Base-by-base conservation (phyloP, 2,888 invertebrate species). In the Pterostichus niger region DNA sequence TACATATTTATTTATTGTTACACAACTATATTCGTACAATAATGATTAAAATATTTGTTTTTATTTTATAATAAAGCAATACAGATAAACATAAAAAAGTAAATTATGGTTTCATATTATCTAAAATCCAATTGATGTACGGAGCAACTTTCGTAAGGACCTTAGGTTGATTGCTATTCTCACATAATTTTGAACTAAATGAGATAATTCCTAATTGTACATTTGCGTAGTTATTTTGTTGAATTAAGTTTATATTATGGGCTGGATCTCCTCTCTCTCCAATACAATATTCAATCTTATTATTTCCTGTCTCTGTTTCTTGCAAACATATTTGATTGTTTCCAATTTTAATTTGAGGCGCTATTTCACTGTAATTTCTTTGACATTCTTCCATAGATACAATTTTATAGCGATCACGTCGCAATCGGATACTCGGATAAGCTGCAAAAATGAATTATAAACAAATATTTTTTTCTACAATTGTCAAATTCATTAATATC, bases 211-310 rank as follows among this genome's bases (percentile, higher is more conserved):
- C 56, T 9, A 56, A 24, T 10, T 56, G 56, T 10, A 56, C 17
- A 17, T 24, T 17, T 10, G n/a, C n/a, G n/a, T n/a, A n/a, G n/a
- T n/a, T n/a, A n/a, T n/a, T n/a, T n/a, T 56, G 17, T 7, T 56
- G 5, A 15, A 15, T 10, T 10, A 24, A 31, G 10, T 56, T 35
- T 35, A 35, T 6, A 35, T 35, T 6, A 35, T 35, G 17, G 24
- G 17, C 15, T 17, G 56, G 17, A 15, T 56, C 56, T 56, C 56
- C 56, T 31, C 56, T 56, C 17, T 56, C 56, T 56, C 56, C 56
- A 24, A 56, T 24, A 24, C 56, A 56, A 35, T 56, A n/a, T n/a
- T n/a, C n/a, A n/a, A n/a, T n/a, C n/a, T n/a, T 56, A 24, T 56
- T 5, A 35, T 56, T 17, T 0, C 3, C 17, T 10, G 15, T 6